Evolutionary conservation across 2,113 vertebrate species (phyloP).

Genomic region (Sebastes schlegelii): DNA sequence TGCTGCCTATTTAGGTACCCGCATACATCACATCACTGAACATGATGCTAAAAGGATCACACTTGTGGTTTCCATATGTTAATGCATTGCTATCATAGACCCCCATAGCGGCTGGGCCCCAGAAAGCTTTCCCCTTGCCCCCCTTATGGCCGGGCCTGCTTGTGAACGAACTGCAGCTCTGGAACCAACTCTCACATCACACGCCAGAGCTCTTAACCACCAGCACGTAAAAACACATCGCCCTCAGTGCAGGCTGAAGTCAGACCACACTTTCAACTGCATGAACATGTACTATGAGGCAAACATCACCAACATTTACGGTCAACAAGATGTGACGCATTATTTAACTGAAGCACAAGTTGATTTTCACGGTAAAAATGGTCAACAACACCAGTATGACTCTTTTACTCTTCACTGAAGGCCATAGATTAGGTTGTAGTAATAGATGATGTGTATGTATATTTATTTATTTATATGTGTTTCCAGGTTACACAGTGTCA

Average conservation of each 20-base stretch:
- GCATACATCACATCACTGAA: not conserved
- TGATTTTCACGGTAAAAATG: not conserved
- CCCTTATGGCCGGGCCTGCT: not conserved
- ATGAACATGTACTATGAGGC: not conserved
- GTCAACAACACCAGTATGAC: not conserved
- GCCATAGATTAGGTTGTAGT: not conserved
- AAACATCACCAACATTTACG: not conserved
- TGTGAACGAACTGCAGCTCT: conserved; percentile 10
- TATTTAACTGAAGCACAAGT: not conserved
- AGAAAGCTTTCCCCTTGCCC: not conserved
- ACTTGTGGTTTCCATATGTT: not conserved
- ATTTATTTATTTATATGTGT: conserved; percentile 5
- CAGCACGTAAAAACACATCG: not conserved
- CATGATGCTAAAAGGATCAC: not conserved
- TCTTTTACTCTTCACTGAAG: not conserved
- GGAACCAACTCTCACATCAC: conserved; percentile 1
- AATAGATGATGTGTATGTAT: conserved; percentile 5
- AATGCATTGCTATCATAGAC: not conserved
- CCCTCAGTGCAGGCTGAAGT: not conserved
- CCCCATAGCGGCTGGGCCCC: not conserved
- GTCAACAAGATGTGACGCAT: not conserved
- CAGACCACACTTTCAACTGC: not conserved
- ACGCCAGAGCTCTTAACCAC: not conserved
- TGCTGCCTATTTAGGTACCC: conserved; percentile 91
- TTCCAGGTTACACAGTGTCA: conserved; percentile 93